Conservation (phyloP, 2,888 invertebrate species). For the Cristatella mucedo region DNA sequence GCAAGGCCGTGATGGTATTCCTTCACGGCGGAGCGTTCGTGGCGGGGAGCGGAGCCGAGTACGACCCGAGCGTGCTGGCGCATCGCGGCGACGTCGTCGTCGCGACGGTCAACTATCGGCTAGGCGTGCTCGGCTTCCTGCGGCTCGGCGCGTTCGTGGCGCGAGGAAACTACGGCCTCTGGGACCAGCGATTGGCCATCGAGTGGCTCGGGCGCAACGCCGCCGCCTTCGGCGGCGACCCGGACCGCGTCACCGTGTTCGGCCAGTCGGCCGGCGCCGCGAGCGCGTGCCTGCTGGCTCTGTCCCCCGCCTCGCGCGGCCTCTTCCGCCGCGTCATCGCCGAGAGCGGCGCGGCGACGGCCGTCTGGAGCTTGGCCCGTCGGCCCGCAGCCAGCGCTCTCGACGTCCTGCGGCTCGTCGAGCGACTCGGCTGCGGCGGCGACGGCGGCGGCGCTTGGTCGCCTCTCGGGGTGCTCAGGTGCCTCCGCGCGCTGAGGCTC, state of each 20-base stretch:
- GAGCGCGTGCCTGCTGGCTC: conserved; percentile 16
- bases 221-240: conserved; percentile 17
- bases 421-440: too few species aligned
- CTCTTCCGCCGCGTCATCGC: conserved; percentile 4
- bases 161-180: conserved; percentile 21
- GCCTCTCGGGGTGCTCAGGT: too few species aligned
- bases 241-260: conserved; percentile 16
- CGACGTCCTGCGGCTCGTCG: too few species aligned
- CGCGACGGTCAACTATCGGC: conserved; percentile 18
- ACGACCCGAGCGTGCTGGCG: conserved; percentile 12
- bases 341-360: too few species aligned
- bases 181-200: conserved; percentile 20
- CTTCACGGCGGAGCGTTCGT: conserved; percentile 11
- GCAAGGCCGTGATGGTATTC: conserved; percentile 12
- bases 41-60: conserved; percentile 1
- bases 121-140: conserved; percentile 20
- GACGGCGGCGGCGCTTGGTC: too few species aligned
- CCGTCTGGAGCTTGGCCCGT: too few species aligned
- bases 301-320: conserved; percentile 15
- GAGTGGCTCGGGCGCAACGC: conserved; percentile 19
- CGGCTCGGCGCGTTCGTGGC: too few species aligned
- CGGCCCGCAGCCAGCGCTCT: too few species aligned
- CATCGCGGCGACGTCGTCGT: conserved; percentile 15
- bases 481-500: too few species aligned
- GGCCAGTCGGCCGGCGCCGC: conserved; percentile 21